These are phyloP conservation scores for Remorina albescens DNA, from an alignment of 2,797 vertebrate species.

Conservation along the genomic window DNA sequence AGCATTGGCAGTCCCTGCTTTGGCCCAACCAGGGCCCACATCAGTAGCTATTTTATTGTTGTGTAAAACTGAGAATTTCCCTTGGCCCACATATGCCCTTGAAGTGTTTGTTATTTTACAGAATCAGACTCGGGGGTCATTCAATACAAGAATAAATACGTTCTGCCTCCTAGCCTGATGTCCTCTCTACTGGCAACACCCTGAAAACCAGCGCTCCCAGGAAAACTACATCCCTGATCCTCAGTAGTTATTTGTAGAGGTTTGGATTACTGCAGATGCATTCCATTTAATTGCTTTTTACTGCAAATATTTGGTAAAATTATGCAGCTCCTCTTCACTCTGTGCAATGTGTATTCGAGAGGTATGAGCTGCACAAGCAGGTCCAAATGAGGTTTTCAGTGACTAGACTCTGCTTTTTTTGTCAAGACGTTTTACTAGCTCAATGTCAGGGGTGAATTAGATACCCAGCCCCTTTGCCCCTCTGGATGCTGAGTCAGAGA, in stretches of 20 bases:
- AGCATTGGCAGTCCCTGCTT: neutral
- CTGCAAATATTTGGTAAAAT: slow-evolving; percentile 81
- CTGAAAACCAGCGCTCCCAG: slow-evolving; percentile 60
- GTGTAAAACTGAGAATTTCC: slow-evolving; percentile 57
- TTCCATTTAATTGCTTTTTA: slow-evolving; percentile 80
- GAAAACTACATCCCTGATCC: slow-evolving; percentile 64
- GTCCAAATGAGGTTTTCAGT: slow-evolving; percentile 24
- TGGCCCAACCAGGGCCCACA: neutral
- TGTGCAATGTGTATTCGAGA: slow-evolving; percentile 31
- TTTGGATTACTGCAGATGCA: slow-evolving; percentile 79
- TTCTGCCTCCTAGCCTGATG: slow-evolving; percentile 61
- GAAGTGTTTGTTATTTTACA: slow-evolving; percentile 73
- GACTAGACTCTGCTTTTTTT: slow-evolving; percentile 38
- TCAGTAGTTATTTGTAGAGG: slow-evolving; percentile 78
- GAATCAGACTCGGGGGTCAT: slow-evolving; percentile 53
- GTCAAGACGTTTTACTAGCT: slow-evolving; percentile 4
- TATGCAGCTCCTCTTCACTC: slow-evolving; percentile 44
- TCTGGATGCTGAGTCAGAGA: slow-evolving; percentile 21
- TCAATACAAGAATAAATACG: slow-evolving; percentile 82
- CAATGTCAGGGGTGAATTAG: neutral
- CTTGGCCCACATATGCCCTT: slow-evolving; percentile 44
- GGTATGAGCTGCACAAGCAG: slow-evolving; percentile 32
- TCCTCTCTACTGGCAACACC: slow-evolving; percentile 60
- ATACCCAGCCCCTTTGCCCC: too few species aligned
- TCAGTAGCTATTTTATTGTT: slow-evolving; percentile 63